A percentile compares a stretch with the other conserved stretches of the same genome.
Conservation (phyloP, 2,888 invertebrate species). For the Eutolmus rufibarbis region DNA sequence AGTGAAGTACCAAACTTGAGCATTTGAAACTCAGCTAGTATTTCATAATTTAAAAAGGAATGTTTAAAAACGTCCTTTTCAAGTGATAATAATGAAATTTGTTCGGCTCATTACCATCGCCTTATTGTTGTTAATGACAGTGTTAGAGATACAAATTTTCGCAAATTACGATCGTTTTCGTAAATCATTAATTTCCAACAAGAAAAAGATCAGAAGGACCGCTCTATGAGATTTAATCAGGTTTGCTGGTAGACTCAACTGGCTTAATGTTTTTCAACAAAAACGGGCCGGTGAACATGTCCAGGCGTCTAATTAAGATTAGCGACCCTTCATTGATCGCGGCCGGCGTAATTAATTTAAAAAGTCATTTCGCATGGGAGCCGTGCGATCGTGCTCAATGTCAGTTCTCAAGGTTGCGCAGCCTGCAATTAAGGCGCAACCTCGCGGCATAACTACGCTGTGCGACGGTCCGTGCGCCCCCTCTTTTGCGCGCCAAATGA, state of each 20-base stretch:
- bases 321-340: neutral
- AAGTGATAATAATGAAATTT: neutral
- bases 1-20: too few species aligned
- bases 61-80: neutral
- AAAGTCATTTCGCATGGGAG: neutral
- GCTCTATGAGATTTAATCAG: neutral
- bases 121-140: neutral
- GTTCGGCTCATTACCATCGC: neutral
- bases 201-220: neutral
- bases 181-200: neutral
- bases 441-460: neutral
- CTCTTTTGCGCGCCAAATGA: neutral
- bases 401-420: conserved; percentile 18
- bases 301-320: neutral
- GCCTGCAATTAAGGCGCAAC: neutral
- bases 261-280: neutral
- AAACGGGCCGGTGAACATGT: neutral
- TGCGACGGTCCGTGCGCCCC: neutral
- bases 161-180: neutral
- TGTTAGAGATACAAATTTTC: neutral
- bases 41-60: too few species aligned
- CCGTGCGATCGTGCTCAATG: conserved; percentile 3
- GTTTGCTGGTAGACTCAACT: neutral
- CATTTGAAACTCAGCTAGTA: too few species aligned
- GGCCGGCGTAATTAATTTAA: neutral